These are phyloP conservation scores for Sialia sialis DNA, from an alignment of 2,113 vertebrate genomes.

Conservation along the genomic window DNA sequence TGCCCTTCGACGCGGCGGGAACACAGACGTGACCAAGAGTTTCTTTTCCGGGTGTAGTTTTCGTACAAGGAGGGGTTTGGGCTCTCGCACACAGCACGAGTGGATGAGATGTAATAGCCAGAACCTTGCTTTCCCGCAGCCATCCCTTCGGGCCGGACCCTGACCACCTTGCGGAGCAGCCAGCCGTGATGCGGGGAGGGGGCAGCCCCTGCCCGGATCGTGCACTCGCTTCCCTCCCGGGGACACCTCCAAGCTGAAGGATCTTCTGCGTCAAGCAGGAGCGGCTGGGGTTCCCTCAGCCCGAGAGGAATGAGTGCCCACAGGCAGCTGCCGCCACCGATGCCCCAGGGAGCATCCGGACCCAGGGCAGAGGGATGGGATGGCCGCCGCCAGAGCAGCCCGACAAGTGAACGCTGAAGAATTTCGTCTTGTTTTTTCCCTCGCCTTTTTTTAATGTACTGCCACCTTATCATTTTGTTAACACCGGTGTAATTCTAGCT, in stretches of 20 bases:
- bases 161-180: neutral
- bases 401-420: neutral
- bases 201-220: neutral
- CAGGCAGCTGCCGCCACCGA: too few relatives aligned
- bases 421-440: neutral
- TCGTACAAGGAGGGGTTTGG: neutral
- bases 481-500: neutral
- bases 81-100: neutral
- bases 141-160: neutral
- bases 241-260: neutral
- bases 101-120: neutral
- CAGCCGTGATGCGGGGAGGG: neutral
- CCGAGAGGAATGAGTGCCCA: neutral
- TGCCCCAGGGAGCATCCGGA: too few relatives aligned
- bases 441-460: fast-evolving
- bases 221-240: neutral
- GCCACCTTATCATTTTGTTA: neutral
- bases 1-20: neutral
- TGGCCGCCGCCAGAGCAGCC: too few relatives aligned
- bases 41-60: neutral
- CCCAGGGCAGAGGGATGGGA: neutral
- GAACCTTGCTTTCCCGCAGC: neutral
- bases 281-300: neutral
- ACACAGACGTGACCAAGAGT: neutral
- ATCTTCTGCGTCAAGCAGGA: neutral